Base-by-base conservation (phyloP, 1,140 invertebrate genomes). In the Hermatobates lingyangjiaoensis region DNA sequence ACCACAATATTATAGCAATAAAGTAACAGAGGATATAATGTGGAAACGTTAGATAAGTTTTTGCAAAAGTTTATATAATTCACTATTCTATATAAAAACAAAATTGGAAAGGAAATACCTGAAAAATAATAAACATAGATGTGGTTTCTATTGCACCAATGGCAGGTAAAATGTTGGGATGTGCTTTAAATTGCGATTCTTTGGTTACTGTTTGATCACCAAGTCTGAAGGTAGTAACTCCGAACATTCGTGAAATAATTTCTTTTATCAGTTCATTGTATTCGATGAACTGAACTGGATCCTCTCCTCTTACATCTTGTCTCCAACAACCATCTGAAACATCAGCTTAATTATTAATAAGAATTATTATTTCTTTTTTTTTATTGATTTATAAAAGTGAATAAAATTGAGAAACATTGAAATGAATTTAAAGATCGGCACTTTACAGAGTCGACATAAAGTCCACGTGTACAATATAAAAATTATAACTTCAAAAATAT, bases 81-180 rank as follows among this genome's bases (percentile, higher is more conserved):
- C 12, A 15, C 20, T 28, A 18, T 12, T n/a, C 4, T 27, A 28
- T 21, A 28, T 18, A 24, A 18, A 23, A 27, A 28, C 40, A n/a
- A 27, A 2, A 42, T 26, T 12, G 30, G 15, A 45, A 40, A 50
- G 26, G n/a, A 25, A 52, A 40, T 51, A 59, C 60, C 42, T 60
- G 58, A 38, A 85, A 68, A 53, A 81, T 66, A 59, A 79, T 76
- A 61, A 80, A 79, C 60, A 76, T 73, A 58, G 73, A 74, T 51
- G 75, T 66, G 34, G 79, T 80, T 69, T 86, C 83, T 52, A 86
- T 68, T 39, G 72, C 72, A 58, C 77, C 47, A 65, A 64, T 25
- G 69, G 78, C 74, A 52, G 80, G 76, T 59, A 86, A 66, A 26
- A 87, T 67, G 69, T 86, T 86, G 28, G 73, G 70, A 65, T 85